These are phyloP conservation scores for Trachymyrmex cornetzi DNA, from an alignment of 1,140 invertebrate genomes.

Conservation along the genomic window DNA sequence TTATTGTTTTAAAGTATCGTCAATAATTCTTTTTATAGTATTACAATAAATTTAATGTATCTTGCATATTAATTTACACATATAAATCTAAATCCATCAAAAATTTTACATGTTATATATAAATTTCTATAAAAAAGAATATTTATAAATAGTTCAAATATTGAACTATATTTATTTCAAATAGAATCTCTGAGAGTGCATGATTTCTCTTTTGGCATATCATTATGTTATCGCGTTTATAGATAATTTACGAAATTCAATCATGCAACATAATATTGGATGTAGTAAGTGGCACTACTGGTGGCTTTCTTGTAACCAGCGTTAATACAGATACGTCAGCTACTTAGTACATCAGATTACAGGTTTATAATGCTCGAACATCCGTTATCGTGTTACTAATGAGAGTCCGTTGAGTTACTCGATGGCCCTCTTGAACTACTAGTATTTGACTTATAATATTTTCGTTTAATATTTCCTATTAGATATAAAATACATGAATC, in stretches of 20 bases:
- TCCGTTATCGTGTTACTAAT: conserved; percentile 52
- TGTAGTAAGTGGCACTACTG: neutral
- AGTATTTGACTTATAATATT: conserved; percentile 8
- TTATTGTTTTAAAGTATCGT: neutral
- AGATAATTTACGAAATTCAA: conserved; percentile 34
- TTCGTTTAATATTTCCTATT: neutral
- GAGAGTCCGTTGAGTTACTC: conserved; percentile 3
- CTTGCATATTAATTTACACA: neutral
- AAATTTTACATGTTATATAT: neutral
- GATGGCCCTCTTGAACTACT: neutral
- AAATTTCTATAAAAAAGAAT: neutral
- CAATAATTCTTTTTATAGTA: neutral
- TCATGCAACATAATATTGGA: conserved; percentile 7
- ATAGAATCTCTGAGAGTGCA: neutral
- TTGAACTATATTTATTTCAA: neutral
- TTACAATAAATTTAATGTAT: no score
- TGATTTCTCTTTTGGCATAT: neutral
- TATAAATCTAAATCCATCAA: neutral
- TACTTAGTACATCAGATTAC: conserved; percentile 54
- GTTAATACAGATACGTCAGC: conserved; percentile 32
- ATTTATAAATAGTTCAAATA: neutral
- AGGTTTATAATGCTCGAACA: conserved; percentile 28
- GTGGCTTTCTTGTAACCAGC: conserved; percentile 9
- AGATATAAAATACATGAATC: neutral
- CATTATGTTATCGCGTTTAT: conserved; percentile 17